These are phyloP conservation scores for Nomada fabriciana DNA, from an alignment of 2,888 invertebrate species.

Conservation along the genomic window DNA sequence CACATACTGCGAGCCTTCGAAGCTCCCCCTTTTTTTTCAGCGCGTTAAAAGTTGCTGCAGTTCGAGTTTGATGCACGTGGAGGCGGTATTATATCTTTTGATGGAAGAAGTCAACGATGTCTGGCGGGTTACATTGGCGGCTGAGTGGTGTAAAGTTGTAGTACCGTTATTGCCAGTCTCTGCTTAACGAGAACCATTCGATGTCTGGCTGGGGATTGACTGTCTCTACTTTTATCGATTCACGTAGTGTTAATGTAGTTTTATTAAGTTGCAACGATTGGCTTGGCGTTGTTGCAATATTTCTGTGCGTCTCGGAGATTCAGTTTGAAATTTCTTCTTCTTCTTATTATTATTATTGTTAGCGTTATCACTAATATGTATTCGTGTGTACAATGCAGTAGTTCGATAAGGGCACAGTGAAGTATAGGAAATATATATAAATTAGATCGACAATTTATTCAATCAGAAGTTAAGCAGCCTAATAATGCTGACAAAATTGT, in stretches of 20 bases:
- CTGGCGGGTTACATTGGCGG: constrained; percentile 5
- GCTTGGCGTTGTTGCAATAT: too few species aligned
- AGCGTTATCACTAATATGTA: too few species aligned
- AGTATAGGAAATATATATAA: too few species aligned
- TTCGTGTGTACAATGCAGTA: too few species aligned
- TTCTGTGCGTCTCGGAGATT: accelerated
- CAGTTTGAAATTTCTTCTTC: too few species aligned
- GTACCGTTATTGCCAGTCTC: not conserved
- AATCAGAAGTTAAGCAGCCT: too few species aligned
- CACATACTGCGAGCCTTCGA: constrained; percentile 22
- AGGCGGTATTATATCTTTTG: constrained; percentile 3
- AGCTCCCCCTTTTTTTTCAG: constrained; percentile 25
- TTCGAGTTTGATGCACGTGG: constrained; percentile 20
- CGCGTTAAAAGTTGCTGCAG: constrained; percentile 42
- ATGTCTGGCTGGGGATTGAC: not conserved
- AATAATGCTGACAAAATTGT: too few species aligned
- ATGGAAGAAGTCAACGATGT: constrained; percentile 4
- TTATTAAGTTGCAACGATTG: too few species aligned
- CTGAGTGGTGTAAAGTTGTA: not conserved
- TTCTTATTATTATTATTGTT: too few species aligned
- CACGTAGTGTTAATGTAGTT: not conserved
- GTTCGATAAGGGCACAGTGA: too few species aligned
- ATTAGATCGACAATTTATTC: too few species aligned
- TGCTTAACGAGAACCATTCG: constrained; percentile 15
- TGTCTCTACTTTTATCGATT: constrained; percentile 1